Evolutionary conservation across 1,140 invertebrate genomes (phyloP), one percentile per base, ranked within the genome.

Genomic region (Euura lappo): DNA sequence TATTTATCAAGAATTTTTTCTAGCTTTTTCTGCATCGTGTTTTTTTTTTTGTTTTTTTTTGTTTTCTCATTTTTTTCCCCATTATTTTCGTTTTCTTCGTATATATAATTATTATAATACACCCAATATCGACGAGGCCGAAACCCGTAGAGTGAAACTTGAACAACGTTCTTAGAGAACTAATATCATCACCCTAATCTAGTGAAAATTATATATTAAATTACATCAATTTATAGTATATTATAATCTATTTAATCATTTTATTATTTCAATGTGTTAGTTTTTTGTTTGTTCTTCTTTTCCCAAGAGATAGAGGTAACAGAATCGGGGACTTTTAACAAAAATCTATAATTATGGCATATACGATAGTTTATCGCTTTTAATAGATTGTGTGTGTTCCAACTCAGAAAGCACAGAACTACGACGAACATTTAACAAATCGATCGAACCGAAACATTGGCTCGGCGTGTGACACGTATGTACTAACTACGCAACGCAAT

Each of bases 171-270:
- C 77, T 80, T 78, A 81, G 76, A 81, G 83, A 85, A 81, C 74
- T 74, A 78, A 78, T 60, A 60, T 60, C 51, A 60, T 82, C 71
- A 71, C 70, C 83, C 77, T 81, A 28, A 28, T 28, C 28, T 28
- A 28, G 28, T 28, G 28, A 28, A 28, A 28, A 28, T 11, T 60
- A 60, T 77, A 78, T 82, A 78, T 79, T 80, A 75, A 85, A 81
- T 84, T 84, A 86, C 83, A 85, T 84, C 80, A 76, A 86, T 81
- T 77, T 80, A 79, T 83, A 28, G 28, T 28, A 84, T 81, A 80
- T 72, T 69, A 47, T 71, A 74, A 79, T 85, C 79, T 78, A 84
- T 78, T 81, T 60, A 78, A 78, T 81, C 78, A 80, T 83, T 28
- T 28, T 28, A 28, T 28, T 28, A 82, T 78, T 75, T 80, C 76